Evolutionary conservation across 2,888 invertebrate genomes (phyloP).

Genomic region (Escarpia spicata): DNA sequence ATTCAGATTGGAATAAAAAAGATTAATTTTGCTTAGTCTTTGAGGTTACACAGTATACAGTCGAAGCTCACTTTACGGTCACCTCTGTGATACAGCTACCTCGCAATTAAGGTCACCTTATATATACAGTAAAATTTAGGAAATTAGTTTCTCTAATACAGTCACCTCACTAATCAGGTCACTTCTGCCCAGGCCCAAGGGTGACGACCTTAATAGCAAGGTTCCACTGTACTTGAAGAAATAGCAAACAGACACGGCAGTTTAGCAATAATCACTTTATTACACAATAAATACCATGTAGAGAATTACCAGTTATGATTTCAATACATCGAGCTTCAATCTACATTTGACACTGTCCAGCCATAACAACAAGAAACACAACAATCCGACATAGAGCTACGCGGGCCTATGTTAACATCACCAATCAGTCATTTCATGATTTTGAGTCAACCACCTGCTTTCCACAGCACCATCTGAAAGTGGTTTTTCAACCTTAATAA

Average conservation of each 20-base stretch:
- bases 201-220: too few species aligned
- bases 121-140: too few species aligned
- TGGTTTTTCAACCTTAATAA: conserved; percentile 16
- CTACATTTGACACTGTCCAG: neutral
- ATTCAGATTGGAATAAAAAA: too few species aligned
- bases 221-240: too few species aligned
- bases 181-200: too few species aligned
- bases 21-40: too few species aligned
- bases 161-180: too few species aligned
- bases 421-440: conserved; percentile 3
- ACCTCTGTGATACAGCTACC: too few species aligned
- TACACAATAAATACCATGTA: conserved; percentile 16
- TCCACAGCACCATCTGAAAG: conserved; percentile 6
- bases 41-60: too few species aligned
- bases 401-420: neutral
- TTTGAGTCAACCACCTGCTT: neutral
- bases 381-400: neutral
- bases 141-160: too few species aligned
- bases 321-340: conserved; percentile 4
- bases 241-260: neutral
- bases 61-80: too few species aligned
- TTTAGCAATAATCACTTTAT: neutral
- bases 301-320: conserved; percentile 16
- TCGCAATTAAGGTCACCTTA: too few species aligned
- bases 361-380: conserved; percentile 16